Percentiles rank a stretch among this genome's conserved stretches.
phyloP scores from a whole-genome alignment of 2,113 vertebrate genomes.

The Phaethon lepturus region DNA sequence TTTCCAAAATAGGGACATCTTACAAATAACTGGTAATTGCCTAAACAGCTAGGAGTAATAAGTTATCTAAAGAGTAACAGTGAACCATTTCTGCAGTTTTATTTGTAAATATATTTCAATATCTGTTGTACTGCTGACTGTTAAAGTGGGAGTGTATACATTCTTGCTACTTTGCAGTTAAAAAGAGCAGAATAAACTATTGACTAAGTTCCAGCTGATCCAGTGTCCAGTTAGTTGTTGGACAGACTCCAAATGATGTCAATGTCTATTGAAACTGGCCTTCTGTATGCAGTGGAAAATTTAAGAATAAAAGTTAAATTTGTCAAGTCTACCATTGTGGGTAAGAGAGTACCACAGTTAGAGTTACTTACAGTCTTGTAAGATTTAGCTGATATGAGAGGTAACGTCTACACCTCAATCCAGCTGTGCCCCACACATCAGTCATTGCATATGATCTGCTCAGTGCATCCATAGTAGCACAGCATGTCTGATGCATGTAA shows the following conservation, averaged over 20 bases:
- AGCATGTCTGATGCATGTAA: accelerated
- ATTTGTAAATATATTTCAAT: not conserved
- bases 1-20: not conserved
- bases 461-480: not conserved
- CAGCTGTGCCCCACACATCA: not conserved
- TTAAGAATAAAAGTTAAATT: not conserved
- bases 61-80: not conserved
- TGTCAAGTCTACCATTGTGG: not conserved
- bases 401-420: not conserved
- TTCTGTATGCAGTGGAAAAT: not conserved
- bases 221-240: not conserved
- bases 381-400: not conserved
- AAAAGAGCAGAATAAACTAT: not conserved
- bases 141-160: not conserved
- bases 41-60: not conserved
- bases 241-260: not conserved
- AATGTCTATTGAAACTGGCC: not conserved
- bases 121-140: not conserved
- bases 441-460: not conserved
- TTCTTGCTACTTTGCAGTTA: not conserved
- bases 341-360: not conserved
- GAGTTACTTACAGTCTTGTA: not conserved
- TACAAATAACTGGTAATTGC: not conserved
- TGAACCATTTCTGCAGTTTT: not conserved
- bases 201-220: not conserved